These are phyloP conservation scores for Epinephelus coioides DNA, from an alignment of 2,797 vertebrate genomes.

Conservation along the genomic window DNA sequence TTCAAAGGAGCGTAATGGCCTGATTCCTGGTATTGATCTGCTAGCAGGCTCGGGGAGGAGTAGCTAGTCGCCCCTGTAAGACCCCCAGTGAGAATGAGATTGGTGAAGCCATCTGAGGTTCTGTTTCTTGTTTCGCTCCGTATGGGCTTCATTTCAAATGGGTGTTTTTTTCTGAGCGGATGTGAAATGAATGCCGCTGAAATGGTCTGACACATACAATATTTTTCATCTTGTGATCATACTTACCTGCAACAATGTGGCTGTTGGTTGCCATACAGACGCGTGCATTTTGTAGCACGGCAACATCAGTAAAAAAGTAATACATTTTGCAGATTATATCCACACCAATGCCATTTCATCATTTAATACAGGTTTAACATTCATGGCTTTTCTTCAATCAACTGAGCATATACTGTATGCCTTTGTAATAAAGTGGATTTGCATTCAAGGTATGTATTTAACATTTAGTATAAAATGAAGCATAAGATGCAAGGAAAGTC, in stretches of 20 bases:
- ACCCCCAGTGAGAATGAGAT: slow-evolving; percentile 85
- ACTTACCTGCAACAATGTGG: slow-evolving; percentile 42
- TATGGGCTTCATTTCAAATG: slow-evolving; percentile 70
- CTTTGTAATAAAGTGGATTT: slow-evolving; percentile 32
- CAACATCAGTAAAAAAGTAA: slow-evolving; percentile 4
- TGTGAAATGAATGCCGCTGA: slow-evolving; percentile 73
- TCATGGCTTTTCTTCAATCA: not conserved
- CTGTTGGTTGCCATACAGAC: slow-evolving; percentile 23
- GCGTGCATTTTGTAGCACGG: slow-evolving; percentile 27
- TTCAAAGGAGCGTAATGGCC: slow-evolving; percentile 87
- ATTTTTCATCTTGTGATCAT: slow-evolving; percentile 64
- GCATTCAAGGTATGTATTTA: not conserved
- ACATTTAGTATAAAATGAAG: slow-evolving; percentile 13
- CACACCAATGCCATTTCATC: slow-evolving; percentile 5
- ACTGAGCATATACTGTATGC: not conserved
- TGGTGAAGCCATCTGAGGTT: slow-evolving; percentile 79
- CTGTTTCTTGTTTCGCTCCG: slow-evolving; percentile 76
- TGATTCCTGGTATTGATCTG: slow-evolving; percentile 88
- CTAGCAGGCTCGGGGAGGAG: slow-evolving; percentile 70
- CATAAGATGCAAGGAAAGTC: slow-evolving; percentile 6
- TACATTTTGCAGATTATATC: slow-evolving; percentile 26
- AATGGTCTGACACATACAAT: slow-evolving; percentile 59
- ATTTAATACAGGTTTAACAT: slow-evolving; percentile 9
- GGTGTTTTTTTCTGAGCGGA: slow-evolving; percentile 54
- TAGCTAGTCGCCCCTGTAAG: slow-evolving; percentile 72